Conservation (phyloP, 2,113 vertebrate genomes). For the Corythornis vintsioides region DNA sequence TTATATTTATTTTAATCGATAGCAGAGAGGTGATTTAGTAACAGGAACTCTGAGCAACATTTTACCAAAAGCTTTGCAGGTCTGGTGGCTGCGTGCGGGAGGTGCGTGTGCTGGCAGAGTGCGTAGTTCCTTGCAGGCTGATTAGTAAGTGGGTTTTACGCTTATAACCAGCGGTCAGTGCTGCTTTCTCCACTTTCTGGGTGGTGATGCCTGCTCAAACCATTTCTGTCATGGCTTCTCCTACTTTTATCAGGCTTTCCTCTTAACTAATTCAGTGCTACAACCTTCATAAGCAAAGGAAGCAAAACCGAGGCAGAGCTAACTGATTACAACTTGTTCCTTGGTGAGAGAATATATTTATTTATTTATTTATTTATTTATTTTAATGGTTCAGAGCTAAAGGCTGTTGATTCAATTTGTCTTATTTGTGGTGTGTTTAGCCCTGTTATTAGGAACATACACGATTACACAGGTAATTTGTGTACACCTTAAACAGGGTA, state of each 20-base stretch:
- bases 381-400: neutral
- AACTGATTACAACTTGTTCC: slow-evolving; percentile 26
- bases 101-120: slow-evolving; percentile 34
- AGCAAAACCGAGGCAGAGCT: slow-evolving; percentile 24
- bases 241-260: slow-evolving; percentile 29
- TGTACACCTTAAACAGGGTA: slow-evolving; percentile 16
- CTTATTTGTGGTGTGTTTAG: slow-evolving; percentile 53
- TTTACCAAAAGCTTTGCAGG: slow-evolving; percentile 13
- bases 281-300: neutral
- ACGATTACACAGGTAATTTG: slow-evolving; percentile 55
- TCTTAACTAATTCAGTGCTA: slow-evolving; percentile 2
- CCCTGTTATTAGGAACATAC: slow-evolving; percentile 52
- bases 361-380: too few relatives aligned
- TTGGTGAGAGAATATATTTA: neutral
- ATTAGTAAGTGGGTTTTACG: slow-evolving; percentile 28
- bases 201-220: neutral
- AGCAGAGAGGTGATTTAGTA: slow-evolving; percentile 54
- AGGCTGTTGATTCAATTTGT: slow-evolving; percentile 50
- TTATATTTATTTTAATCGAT: slow-evolving; percentile 58
- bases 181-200: slow-evolving; percentile 23
- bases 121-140: slow-evolving; percentile 29
- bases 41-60: slow-evolving; percentile 5
- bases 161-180: neutral
- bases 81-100: neutral
- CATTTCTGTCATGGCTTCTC: neutral